Base-by-base conservation (phyloP, 92 coral and sea anemone genomes). In the Epizoanthus scotinus region DNA sequence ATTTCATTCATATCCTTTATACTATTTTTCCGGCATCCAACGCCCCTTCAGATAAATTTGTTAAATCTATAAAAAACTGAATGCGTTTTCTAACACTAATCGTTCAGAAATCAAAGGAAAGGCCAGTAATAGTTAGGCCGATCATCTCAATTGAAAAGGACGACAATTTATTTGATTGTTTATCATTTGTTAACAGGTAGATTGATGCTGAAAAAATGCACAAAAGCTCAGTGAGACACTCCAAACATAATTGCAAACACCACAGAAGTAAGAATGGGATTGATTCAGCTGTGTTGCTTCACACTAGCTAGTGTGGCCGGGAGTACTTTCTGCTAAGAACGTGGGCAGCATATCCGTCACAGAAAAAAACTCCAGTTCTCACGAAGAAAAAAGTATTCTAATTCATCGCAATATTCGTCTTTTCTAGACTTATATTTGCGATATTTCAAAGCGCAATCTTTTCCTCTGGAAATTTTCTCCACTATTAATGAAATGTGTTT, bases 11-110 rank as follows among this genome's bases (percentile, higher is more conserved):
- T 71, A 42, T 71, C 7, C 22, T 68, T 68, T 15, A 26, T 26
- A 26, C 29, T 27, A 28, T 50, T 53, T 71, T 53, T 71, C 42
- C 78, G 42, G 78, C 26, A 22, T 24, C 61, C 18, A 6, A 71
- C 78, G 78, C 78, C 78, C 55, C 78, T 71, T 71, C 78, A 71
- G 26, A 71, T 71, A 62, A 61, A 60, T 24, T 71, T 71, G 24
- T 12, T 25, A 24, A 71, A 64, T 5, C 8, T 4, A 34, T 20
- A 2, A 64, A 29, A 64, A 29, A 22, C 10, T n/a, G 20, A 64
- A 3, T 29, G 69, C 28, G 8, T 29, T 64, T 64, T 64, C 69
- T n/a, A 27, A 25, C 22, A 10, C 26, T 27, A 71, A 71, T 26
- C 61, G 10, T 19, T 31, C 36, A 42, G 26, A 60, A 14, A 13